A percentile compares a stretch with the other conserved stretches of the same genome.
Evolutionary conservation across 2,888 invertebrate genomes (phyloP).

Genomic region (Lepidochrysops patricia): DNA sequence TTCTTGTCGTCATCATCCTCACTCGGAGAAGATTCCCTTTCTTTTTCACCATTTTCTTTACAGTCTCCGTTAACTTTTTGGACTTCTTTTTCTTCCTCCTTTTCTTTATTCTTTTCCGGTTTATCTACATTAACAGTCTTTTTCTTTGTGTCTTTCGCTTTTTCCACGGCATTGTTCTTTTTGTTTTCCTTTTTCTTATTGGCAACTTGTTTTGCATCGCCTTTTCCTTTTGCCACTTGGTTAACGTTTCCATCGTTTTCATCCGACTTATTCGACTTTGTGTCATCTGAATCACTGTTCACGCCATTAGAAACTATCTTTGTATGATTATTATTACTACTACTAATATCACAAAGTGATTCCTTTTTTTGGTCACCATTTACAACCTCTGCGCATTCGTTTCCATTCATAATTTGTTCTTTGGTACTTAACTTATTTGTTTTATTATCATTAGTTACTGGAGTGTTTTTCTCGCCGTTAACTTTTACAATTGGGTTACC

Average conservation of each 20-base stretch:
- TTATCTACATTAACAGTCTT: constrained; percentile 37
- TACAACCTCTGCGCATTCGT: constrained; percentile 46
- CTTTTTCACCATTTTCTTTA: constrained; percentile 57
- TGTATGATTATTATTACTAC: constrained; percentile 53
- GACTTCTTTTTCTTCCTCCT: constrained; percentile 31
- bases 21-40: constrained; percentile 61
- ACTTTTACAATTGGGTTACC: constrained; percentile 40
- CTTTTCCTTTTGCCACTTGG: constrained; percentile 38
- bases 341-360: constrained; percentile 72
- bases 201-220: constrained; percentile 39
- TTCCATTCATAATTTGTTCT: constrained; percentile 63
- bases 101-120: constrained; percentile 40
- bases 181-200: constrained; percentile 56
- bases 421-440: constrained; percentile 58
- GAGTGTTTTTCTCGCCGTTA: constrained; percentile 50
- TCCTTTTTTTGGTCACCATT: constrained; percentile 61
- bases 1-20: constrained; percentile 75
- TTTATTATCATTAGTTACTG: constrained; percentile 42
- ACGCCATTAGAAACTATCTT: constrained; percentile 69
- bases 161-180: constrained; percentile 44
- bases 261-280: constrained; percentile 57
- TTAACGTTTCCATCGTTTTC: constrained; percentile 36
- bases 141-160: constrained; percentile 46
- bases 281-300: constrained; percentile 56
- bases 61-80: constrained; percentile 49